Percentiles rank a stretch among this genome's conserved stretches.
These are phyloP conservation scores for Crypturellus undulatus DNA, from an alignment of 2,113 vertebrate genomes.

Conservation along the genomic window DNA sequence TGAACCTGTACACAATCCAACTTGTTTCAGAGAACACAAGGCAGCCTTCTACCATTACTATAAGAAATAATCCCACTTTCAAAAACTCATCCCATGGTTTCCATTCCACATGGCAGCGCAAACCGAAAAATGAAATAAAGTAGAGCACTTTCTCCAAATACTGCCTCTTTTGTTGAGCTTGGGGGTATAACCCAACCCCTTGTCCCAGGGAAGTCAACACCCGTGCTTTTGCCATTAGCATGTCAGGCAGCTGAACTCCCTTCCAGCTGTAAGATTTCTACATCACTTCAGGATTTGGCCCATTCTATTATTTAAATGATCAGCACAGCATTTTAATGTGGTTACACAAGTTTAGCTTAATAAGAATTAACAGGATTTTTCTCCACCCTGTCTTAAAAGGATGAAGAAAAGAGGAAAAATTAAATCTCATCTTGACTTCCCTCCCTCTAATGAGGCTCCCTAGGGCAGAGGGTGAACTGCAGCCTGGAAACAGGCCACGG, in stretches of 20 bases:
- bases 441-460: slow-evolving; percentile 5
- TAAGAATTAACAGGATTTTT: background rate
- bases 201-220: background rate
- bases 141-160: background rate
- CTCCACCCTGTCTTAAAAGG: background rate
- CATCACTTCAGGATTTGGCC: background rate
- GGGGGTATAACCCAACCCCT: background rate
- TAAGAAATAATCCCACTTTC: background rate
- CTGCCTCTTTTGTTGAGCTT: background rate
- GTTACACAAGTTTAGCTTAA: background rate
- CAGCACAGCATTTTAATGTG: background rate
- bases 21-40: background rate
- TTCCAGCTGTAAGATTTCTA: background rate
- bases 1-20: background rate
- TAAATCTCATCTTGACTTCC: background rate
- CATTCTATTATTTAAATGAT: background rate
- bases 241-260: background rate
- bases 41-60: background rate
- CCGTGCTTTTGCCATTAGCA: background rate
- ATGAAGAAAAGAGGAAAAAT: too few species aligned
- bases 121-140: background rate
- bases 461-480: slow-evolving; percentile 38
- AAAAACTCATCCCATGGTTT: background rate
- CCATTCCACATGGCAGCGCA: background rate
- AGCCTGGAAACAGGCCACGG: slow-evolving; percentile 2